phyloP scores from a whole-genome alignment of 2,797 vertebrate species.

The Lepilemur septentrionalis region DNA sequence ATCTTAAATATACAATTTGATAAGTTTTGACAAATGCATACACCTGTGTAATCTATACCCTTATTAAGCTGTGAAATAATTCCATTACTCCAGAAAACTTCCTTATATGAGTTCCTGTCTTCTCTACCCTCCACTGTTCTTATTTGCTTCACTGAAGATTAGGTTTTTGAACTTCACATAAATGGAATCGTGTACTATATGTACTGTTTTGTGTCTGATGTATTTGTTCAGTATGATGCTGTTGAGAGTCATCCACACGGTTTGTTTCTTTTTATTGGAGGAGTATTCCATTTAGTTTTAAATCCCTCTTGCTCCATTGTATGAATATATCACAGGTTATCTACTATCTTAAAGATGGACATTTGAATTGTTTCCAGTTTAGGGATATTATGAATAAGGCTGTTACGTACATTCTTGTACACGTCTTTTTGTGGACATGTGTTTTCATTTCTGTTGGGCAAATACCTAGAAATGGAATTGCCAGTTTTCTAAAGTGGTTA shows the following conservation, averaged over 20 bases:
- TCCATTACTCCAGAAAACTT: not conserved
- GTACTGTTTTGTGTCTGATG: not conserved
- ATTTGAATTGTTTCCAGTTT: not conserved
- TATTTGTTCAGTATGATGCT: not conserved
- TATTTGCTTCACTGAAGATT: not conserved
- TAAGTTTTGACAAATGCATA: not conserved
- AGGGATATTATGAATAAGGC: not conserved
- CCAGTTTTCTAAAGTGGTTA: not conserved
- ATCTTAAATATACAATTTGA: not conserved
- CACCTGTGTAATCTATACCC: not conserved
- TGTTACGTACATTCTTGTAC: not conserved
- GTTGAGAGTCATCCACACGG: not conserved
- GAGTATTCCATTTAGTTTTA: not conserved
- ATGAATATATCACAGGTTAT: not conserved
- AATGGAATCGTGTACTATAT: not conserved
- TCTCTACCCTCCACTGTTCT: not conserved
- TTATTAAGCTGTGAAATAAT: not conserved
- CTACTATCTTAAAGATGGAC: not conserved
- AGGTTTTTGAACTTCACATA: not conserved
- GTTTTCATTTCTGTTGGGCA: not conserved
- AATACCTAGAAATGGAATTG: not conserved
- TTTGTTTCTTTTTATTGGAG: not conserved
- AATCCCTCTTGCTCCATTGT: not conserved
- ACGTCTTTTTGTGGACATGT: not conserved
- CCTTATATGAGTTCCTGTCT: not conserved